Conservation (phyloP, 2,113 vertebrate genomes). For the Grallaria varia region DNA sequence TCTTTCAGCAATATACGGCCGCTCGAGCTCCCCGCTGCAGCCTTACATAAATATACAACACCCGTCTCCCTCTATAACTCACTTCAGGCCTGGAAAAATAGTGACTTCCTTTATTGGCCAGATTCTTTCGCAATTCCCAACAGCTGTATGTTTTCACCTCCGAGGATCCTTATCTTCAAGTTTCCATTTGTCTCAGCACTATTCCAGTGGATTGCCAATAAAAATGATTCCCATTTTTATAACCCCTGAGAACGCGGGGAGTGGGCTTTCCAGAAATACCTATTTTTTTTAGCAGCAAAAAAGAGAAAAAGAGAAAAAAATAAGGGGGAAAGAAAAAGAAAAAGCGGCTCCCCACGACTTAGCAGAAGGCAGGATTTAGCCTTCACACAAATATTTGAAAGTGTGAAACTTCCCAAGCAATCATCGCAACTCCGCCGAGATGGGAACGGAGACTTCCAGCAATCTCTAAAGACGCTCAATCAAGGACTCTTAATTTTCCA, state of each 20-base stretch:
- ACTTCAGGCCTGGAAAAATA: slow-evolving; percentile 92
- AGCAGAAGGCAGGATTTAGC: slow-evolving; percentile 55
- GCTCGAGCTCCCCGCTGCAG: slow-evolving; percentile 88
- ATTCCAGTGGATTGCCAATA: slow-evolving; percentile 83
- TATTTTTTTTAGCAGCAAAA: neutral
- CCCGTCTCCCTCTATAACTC: slow-evolving; percentile 87
- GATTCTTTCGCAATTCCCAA: slow-evolving; percentile 88
- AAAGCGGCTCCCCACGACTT: slow-evolving; percentile 1
- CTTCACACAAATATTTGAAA: slow-evolving; percentile 57
- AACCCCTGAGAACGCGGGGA: slow-evolving; percentile 76
- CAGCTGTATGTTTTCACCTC: slow-evolving; percentile 86
- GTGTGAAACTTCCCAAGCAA: slow-evolving; percentile 52
- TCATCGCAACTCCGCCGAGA: neutral
- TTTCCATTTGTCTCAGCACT: slow-evolving; percentile 87
- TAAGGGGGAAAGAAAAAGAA: neutral
- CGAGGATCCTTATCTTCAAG: slow-evolving; percentile 83
- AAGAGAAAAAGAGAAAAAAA: neutral
- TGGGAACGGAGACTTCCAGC: slow-evolving; percentile 30
- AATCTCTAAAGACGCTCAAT: slow-evolving; percentile 30
- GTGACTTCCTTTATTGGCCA: slow-evolving; percentile 98
- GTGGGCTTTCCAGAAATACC: slow-evolving; percentile 64
- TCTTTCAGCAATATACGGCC: slow-evolving; percentile 98
- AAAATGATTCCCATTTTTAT: slow-evolving; percentile 85
- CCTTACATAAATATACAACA: slow-evolving; percentile 97
- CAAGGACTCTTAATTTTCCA: slow-evolving; percentile 62